Conservation (phyloP, 2,888 invertebrate genomes). For the Drosophila parthenogenetica region DNA sequence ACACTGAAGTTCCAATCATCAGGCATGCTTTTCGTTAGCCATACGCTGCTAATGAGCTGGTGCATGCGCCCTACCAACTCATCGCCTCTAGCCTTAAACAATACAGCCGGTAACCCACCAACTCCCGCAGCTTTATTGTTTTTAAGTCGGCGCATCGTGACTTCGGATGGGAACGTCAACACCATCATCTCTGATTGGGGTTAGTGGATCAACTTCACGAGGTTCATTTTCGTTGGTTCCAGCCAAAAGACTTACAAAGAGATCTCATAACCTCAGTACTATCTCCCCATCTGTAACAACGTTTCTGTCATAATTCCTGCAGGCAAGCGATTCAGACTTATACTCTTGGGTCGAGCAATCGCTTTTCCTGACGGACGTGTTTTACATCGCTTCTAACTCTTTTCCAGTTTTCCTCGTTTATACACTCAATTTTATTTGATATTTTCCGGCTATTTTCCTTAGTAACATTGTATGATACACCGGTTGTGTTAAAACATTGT, state of each 20-base stretch:
- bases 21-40: not conserved
- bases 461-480: too few species aligned
- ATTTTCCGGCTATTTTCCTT: too few species aligned
- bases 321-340: not conserved
- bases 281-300: too few species aligned
- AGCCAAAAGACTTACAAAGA: not conserved
- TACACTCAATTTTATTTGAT: too few species aligned
- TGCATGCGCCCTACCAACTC: slow-evolving; percentile 10
- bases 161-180: slow-evolving; percentile 4
- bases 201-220: not conserved
- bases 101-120: not conserved
- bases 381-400: too few species aligned
- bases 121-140: not conserved
- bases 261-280: too few species aligned
- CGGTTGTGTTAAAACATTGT: too few species aligned
- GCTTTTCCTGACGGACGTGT: too few species aligned
- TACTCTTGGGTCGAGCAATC: not conserved
- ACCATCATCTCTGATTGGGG: slow-evolving; percentile 6
- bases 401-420: too few species aligned
- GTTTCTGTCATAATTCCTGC: too few species aligned
- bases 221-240: not conserved
- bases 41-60: not conserved
- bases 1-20: slow-evolving; percentile 1
- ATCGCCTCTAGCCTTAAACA: slow-evolving; percentile 9
- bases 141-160: too few species aligned